Conservation (phyloP, 2,113 vertebrate genomes). For the Carlito syrichta region DNA sequence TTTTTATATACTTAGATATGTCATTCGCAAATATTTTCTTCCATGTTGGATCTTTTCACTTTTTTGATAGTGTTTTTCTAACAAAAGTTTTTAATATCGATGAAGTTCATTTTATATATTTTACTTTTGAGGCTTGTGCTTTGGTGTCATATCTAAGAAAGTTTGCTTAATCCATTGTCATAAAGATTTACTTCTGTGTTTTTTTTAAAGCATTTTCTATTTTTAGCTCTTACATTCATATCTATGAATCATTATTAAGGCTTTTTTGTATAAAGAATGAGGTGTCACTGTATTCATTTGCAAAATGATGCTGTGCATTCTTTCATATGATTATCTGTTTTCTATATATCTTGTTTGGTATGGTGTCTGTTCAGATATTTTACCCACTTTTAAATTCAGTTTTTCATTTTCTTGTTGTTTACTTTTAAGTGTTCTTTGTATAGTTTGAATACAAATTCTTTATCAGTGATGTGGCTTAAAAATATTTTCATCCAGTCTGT, state of each 20-base stretch:
- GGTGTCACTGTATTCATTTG: not conserved
- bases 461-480: not conserved
- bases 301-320: not conserved
- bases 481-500: not conserved
- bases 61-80: not conserved
- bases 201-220: not conserved
- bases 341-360: not conserved
- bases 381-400: not conserved
- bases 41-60: not conserved
- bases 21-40: not conserved
- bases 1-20: too few relatives aligned
- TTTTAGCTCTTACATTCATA: not conserved
- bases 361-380: not conserved
- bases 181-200: not conserved
- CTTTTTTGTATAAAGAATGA: not conserved
- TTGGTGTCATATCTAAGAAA: not conserved
- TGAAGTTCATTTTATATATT: not conserved
- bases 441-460: not conserved
- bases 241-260: not conserved
- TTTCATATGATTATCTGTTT: not conserved
- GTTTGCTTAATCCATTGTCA: not conserved
- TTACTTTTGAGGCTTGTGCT: not conserved
- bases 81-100: not conserved
- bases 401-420: not conserved
- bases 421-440: not conserved